A percentile compares a stretch with the other conserved stretches of the same genome.
phyloP scores from a whole-genome alignment of 2,888 invertebrate genomes.

The Napeogenes sylphis region DNA sequence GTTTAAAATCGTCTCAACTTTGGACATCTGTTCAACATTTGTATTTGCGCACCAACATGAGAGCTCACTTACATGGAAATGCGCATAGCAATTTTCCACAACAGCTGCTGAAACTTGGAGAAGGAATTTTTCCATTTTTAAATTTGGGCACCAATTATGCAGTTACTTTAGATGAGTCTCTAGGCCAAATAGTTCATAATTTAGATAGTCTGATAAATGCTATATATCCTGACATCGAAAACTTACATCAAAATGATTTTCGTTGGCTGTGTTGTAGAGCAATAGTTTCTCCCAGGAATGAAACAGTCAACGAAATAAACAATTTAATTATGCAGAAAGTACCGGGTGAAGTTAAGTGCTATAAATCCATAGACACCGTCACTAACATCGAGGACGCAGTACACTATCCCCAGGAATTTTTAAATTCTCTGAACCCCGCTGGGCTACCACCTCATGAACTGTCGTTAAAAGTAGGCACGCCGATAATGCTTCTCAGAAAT shows the following conservation, averaged over 20 bases:
- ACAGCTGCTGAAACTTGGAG: not conserved
- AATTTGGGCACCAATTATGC: slow-evolving; percentile 23
- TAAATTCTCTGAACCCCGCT: slow-evolving; percentile 37
- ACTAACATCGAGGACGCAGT: slow-evolving; percentile 35
- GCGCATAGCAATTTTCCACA: slow-evolving; percentile 4
- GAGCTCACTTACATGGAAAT: too few relatives aligned
- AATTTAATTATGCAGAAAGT: slow-evolving; percentile 30
- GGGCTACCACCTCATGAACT: slow-evolving; percentile 34
- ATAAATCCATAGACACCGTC: slow-evolving; percentile 36
- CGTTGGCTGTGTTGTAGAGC: slow-evolving; percentile 34
- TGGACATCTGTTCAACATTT: too few relatives aligned
- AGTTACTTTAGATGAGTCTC: slow-evolving; percentile 24
- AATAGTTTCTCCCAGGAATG: slow-evolving; percentile 34
- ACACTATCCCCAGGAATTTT: slow-evolving; percentile 37
- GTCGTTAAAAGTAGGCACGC: slow-evolving; percentile 18
- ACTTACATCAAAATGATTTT: slow-evolving; percentile 33
- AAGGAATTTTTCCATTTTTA: slow-evolving; percentile 21
- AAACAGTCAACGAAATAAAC: slow-evolving; percentile 36
- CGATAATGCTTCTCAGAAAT: slow-evolving; percentile 13
- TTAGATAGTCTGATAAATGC: slow-evolving; percentile 15
- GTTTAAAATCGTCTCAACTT: too few relatives aligned
- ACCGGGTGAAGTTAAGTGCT: slow-evolving; percentile 23
- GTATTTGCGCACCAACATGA: too few relatives aligned
- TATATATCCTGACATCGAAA: slow-evolving; percentile 17
- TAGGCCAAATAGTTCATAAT: slow-evolving; percentile 31